Conservation (phyloP, 2,113 vertebrate genomes). For the Psettodes erumei region DNA sequence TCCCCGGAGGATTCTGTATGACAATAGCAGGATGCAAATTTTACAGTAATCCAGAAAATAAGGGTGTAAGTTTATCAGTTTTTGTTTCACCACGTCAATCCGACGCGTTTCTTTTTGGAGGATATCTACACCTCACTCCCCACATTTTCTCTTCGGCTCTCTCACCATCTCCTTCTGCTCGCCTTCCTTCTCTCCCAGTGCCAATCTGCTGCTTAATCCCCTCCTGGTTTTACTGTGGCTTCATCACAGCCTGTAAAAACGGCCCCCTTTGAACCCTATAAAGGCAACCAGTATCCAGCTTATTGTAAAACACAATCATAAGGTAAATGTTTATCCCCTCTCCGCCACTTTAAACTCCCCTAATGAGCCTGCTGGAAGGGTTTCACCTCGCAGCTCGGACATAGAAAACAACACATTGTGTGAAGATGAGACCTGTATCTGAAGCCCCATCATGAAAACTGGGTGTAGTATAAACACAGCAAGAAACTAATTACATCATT, state of each 20-base stretch:
- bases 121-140: slow-evolving; percentile 20
- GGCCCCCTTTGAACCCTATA: slow-evolving; percentile 91
- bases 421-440: slow-evolving; percentile 39
- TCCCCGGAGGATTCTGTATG: not conserved
- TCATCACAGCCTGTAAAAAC: slow-evolving; percentile 91
- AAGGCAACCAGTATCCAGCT: slow-evolving; percentile 90
- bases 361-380: slow-evolving; percentile 87
- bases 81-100: slow-evolving; percentile 8
- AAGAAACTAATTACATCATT: slow-evolving; percentile 36
- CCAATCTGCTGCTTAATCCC: slow-evolving; percentile 85
- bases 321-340: slow-evolving; percentile 92
- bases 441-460: slow-evolving; percentile 50
- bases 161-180: slow-evolving; percentile 31
- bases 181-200: slow-evolving; percentile 50
- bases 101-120: slow-evolving; percentile 1
- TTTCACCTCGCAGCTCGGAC: slow-evolving; percentile 86
- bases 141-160: not conserved
- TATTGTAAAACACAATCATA: slow-evolving; percentile 93
- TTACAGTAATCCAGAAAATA: not conserved
- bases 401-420: slow-evolving; percentile 47
- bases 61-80: not conserved
- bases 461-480: slow-evolving; percentile 39
- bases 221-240: slow-evolving; percentile 87
- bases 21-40: not conserved
- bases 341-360: slow-evolving; percentile 85